Base-by-base conservation (phyloP, 2,797 vertebrate species). In the Rousettus madagascariensis region DNA sequence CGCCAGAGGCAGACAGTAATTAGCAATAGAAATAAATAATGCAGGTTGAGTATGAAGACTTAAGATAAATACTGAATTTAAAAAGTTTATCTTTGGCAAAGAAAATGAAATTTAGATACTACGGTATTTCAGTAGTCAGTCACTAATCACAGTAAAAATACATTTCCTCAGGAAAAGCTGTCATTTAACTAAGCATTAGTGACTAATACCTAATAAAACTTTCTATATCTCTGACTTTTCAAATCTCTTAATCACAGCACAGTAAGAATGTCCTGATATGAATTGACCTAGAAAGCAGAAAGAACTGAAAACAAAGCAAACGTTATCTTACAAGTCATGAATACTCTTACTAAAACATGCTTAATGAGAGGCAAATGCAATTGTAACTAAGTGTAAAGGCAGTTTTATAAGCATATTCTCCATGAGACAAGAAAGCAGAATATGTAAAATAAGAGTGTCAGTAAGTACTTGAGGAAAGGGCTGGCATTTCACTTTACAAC, bases 401-500 rank as follows among this genome's bases (percentile, higher is more conserved):
- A 87, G 74, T 61, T 28, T 65, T 51, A 33, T 10, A 65, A 68
- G 55, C 30, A 65, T 16, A 79, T 63, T 53, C 33, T 51, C 41
- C 22, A 71, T 0, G 6, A 94, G 69, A 68, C 36, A 71, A 90
- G n/a, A 15, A 86, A 66, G 33, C 8, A 75, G 41, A 71, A 36
- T 49, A 43, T 41, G 41, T 28, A 66, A 55, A 83, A 65, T 85
- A 61, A 90, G 9, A 26, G 7, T 59, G n/a, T 82, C 65, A 61
- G 8, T 26, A 79, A 68, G 19, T n/a, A 87, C 3, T 82, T 82
- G 13, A 13, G 59, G 61, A 38, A 91, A 94, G 71, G 41, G 84
- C 36, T 71, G 89, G 80, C 28, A 41, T 93, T 90, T 93, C 66
- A 83, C 93, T 97, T 96, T 97, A 98, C 98, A 98, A 96, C 98